Conservation (phyloP, 2,797 vertebrate species). For the Neosilurus hyrtlii region DNA sequence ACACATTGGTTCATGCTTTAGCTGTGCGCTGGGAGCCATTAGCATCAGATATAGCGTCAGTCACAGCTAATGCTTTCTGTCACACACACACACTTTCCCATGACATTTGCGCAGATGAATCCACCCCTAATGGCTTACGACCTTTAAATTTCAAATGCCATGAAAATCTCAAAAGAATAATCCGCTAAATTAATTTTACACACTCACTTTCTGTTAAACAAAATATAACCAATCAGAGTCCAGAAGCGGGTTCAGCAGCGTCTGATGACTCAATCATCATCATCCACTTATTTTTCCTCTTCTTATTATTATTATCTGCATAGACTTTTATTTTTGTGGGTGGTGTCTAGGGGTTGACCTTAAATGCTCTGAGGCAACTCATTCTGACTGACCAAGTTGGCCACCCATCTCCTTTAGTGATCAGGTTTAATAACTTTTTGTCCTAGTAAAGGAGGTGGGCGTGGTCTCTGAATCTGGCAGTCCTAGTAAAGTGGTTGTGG, state of each 20-base stretch:
- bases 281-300: background rate
- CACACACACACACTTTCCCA: slow-evolving; percentile 31
- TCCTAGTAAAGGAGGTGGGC: background rate
- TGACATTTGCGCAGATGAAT: background rate
- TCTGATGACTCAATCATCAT: background rate
- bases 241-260: background rate
- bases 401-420: background rate
- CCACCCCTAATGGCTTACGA: background rate
- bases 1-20: slow-evolving; percentile 64
- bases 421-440: no score
- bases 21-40: slow-evolving; percentile 67
- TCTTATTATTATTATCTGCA: background rate
- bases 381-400: background rate
- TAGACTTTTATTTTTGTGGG: background rate
- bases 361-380: no score
- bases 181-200: background rate
- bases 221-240: background rate
- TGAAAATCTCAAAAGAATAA: background rate
- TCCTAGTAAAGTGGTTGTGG: background rate
- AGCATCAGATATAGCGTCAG: slow-evolving; percentile 58
- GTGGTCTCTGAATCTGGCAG: background rate
- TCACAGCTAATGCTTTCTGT: slow-evolving; percentile 55
- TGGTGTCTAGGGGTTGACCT: background rate
- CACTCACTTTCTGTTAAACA: background rate
- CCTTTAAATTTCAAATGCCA: background rate